Conservation (phyloP, 2,888 invertebrate genomes). For the Drosophila maculinotata region DNA sequence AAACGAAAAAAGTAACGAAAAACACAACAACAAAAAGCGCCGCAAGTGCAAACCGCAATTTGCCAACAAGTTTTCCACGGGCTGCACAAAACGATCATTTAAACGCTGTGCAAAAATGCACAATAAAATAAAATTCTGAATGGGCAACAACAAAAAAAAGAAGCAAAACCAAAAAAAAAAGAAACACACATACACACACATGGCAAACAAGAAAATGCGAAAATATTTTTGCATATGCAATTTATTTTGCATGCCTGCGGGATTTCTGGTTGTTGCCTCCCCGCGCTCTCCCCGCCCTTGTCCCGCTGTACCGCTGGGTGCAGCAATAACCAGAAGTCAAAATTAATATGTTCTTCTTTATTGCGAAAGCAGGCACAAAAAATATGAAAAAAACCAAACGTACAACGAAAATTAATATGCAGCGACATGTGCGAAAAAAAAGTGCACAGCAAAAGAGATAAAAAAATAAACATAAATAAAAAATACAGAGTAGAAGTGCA, state of each 20-base stretch:
- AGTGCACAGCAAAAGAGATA: slow-evolving; percentile 25
- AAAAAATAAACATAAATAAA: slow-evolving; percentile 28
- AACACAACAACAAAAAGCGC: slow-evolving; percentile 19
- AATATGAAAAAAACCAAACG: slow-evolving; percentile 22
- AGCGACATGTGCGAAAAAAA: slow-evolving; percentile 71
- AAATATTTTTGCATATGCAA: slow-evolving; percentile 74
- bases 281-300: neutral
- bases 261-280: slow-evolving; percentile 33
- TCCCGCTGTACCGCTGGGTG: slow-evolving; percentile 31
- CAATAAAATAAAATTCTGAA: slow-evolving; percentile 70
- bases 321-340: slow-evolving; percentile 75
- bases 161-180: neutral
- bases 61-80: slow-evolving; percentile 59
- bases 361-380: slow-evolving; percentile 70
- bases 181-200: slow-evolving; percentile 1
- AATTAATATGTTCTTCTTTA: slow-evolving; percentile 79
- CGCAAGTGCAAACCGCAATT: slow-evolving; percentile 55
- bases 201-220: slow-evolving; percentile 44
- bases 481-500: slow-evolving; percentile 46
- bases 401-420: slow-evolving; percentile 71
- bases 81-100: slow-evolving; percentile 43
- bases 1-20: slow-evolving; percentile 4
- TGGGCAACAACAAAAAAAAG: slow-evolving; percentile 42
- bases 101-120: slow-evolving; percentile 50
- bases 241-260: slow-evolving; percentile 70